Evolutionary conservation across 2,797 vertebrate species (phyloP).

Genomic region (Halcyon badia): DNA sequence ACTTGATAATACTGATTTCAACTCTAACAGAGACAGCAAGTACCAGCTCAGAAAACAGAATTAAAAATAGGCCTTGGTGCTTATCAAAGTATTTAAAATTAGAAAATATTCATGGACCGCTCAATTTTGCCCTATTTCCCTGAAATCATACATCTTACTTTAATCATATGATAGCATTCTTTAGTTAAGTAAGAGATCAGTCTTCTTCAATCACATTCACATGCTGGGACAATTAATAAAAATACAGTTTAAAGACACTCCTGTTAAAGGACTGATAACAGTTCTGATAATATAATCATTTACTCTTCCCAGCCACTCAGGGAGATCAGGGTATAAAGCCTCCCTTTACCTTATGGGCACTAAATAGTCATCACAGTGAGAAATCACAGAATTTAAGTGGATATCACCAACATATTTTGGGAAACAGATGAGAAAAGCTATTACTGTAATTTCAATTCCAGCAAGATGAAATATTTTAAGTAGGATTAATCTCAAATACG

Average conservation of each 20-base stretch:
- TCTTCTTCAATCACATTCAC: background rate
- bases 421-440: background rate
- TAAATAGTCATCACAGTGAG: background rate
- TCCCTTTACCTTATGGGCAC: fast-evolving
- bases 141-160: background rate
- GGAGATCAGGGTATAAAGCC: background rate
- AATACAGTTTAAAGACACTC: background rate
- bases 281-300: background rate
- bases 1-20: background rate
- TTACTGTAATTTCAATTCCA: background rate
- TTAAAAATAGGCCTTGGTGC: background rate
- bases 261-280: background rate
- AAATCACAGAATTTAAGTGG: background rate
- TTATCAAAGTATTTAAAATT: background rate
- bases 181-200: background rate
- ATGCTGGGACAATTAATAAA: background rate
- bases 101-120: background rate
- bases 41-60: background rate
- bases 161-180: background rate
- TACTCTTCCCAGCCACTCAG: background rate
- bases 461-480: background rate
- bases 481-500: background rate
- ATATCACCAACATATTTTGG: background rate
- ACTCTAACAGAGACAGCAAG: background rate
- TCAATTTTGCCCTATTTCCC: background rate